Evolutionary conservation across 2,888 invertebrate species (phyloP).

Genomic region (Cryptocephalus moraei): DNA sequence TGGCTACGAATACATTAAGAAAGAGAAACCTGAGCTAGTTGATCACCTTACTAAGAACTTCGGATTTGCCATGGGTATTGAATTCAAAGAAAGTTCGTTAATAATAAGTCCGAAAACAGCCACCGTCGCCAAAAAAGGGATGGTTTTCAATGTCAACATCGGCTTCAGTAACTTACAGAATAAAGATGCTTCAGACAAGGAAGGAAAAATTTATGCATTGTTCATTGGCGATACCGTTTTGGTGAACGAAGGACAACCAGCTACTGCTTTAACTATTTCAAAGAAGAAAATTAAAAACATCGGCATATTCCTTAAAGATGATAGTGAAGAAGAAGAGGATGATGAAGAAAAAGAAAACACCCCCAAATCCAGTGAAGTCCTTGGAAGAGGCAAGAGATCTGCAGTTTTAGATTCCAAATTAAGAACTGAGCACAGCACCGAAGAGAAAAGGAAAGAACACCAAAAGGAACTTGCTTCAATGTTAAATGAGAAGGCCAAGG

Average conservation of each 20-base stretch:
- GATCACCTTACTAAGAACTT: constrained; percentile 91
- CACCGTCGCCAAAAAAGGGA: constrained; percentile 73
- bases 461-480: constrained; percentile 88
- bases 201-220: constrained; percentile 83
- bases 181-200: constrained; percentile 71
- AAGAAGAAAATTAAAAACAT: constrained; percentile 94
- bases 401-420: constrained; percentile 90
- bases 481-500: constrained; percentile 87
- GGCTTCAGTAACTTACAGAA: constrained; percentile 82
- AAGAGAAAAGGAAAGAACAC: constrained; percentile 94
- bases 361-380: constrained; percentile 51
- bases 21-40: constrained; percentile 73
- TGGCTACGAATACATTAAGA: constrained; percentile 71
- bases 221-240: constrained; percentile 97
- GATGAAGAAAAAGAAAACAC: constrained; percentile 69
- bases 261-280: constrained; percentile 77
- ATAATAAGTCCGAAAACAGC: constrained; percentile 85
- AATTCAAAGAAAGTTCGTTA: constrained; percentile 91
- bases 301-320: constrained; percentile 89
- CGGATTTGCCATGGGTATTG: constrained; percentile 97
- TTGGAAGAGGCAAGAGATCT: constrained; percentile 72
- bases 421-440: constrained; percentile 87
- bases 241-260: constrained; percentile 77
- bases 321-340: constrained; percentile 72
- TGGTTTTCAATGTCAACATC: constrained; percentile 94